Evolutionary conservation across 2,797 vertebrate species (phyloP).

Genomic region (Lacerta bilineata): DNA sequence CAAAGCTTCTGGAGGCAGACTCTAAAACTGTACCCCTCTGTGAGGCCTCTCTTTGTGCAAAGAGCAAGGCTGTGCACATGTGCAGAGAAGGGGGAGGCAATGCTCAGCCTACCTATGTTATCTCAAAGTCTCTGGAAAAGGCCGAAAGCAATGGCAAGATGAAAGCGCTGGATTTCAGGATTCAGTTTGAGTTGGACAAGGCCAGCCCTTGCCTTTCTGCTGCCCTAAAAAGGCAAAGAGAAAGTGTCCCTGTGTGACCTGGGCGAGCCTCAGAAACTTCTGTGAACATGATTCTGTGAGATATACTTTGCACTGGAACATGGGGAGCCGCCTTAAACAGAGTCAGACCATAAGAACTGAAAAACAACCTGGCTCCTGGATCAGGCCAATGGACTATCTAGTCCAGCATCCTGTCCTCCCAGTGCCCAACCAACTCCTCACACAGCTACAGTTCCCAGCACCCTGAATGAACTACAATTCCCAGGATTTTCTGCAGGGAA

Average conservation of each 20-base stretch:
- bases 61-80: slow-evolving; percentile 1
- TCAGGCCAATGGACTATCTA: too few species aligned
- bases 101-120: slow-evolving; percentile 29
- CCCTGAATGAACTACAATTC: too few species aligned
- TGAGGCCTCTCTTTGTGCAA: slow-evolving; percentile 56
- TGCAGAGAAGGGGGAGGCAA: rapidly evolving
- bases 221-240: not conserved
- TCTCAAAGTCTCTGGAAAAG: not conserved
- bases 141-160: not conserved
- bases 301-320: too few species aligned
- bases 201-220: not conserved
- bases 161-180: not conserved
- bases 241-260: not conserved
- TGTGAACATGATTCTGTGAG: not conserved
- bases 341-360: too few species aligned
- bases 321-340: too few species aligned
- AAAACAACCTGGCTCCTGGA: too few species aligned
- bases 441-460: too few species aligned
- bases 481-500: too few species aligned
- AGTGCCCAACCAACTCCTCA: too few species aligned
- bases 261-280: not conserved
- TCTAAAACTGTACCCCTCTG: slow-evolving; percentile 1
- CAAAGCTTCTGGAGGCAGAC: slow-evolving; percentile 66
- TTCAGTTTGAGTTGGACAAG: not conserved
- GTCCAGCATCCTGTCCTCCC: too few species aligned